A percentile compares a stretch with the other conserved stretches of the same genome.
Evolutionary conservation across 2,888 invertebrate species (phyloP).

Genomic region (Hydropsyche betteni): DNA sequence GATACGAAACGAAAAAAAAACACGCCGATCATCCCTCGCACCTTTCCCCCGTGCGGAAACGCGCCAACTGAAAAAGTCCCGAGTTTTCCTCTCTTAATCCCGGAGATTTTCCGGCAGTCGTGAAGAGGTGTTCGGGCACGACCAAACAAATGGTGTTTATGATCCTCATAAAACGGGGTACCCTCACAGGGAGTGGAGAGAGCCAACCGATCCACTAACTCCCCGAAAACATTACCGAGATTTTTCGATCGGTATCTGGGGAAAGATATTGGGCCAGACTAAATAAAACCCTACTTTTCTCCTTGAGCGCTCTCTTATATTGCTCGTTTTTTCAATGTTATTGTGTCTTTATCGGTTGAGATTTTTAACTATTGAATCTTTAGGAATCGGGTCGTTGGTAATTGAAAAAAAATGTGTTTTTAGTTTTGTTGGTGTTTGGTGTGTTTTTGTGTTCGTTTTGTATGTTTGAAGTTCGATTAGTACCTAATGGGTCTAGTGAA

Average conservation of each 20-base stretch:
- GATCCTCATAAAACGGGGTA: conserved; percentile 41
- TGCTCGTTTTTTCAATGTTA: background rate
- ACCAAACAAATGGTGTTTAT: conserved; percentile 46
- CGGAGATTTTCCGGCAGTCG: conserved; percentile 25
- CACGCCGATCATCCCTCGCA: too few relatives aligned
- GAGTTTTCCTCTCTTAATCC: conserved; percentile 36
- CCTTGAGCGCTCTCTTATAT: conserved; percentile 22
- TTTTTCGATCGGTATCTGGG: conserved; percentile 50
- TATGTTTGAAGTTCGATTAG: too few relatives aligned
- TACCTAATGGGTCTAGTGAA: too few relatives aligned
- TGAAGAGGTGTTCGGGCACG: conserved; percentile 36
- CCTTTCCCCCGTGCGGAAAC: too few relatives aligned
- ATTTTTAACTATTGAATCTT: too few relatives aligned
- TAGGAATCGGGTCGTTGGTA: too few relatives aligned
- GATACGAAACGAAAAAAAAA: too few relatives aligned
- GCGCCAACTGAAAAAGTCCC: background rate
- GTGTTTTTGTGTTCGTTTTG: too few relatives aligned
- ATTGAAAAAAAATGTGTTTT: too few relatives aligned
- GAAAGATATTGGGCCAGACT: conserved; percentile 47
- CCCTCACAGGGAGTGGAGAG: conserved; percentile 35
- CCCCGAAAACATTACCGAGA: conserved; percentile 46
- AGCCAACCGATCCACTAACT: conserved; percentile 44
- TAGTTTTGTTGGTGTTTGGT: too few relatives aligned
- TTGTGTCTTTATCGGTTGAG: too few relatives aligned
- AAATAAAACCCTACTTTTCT: conserved; percentile 45